Conservation (phyloP, 2,113 vertebrate species). For the Noctilio leporinus region DNA sequence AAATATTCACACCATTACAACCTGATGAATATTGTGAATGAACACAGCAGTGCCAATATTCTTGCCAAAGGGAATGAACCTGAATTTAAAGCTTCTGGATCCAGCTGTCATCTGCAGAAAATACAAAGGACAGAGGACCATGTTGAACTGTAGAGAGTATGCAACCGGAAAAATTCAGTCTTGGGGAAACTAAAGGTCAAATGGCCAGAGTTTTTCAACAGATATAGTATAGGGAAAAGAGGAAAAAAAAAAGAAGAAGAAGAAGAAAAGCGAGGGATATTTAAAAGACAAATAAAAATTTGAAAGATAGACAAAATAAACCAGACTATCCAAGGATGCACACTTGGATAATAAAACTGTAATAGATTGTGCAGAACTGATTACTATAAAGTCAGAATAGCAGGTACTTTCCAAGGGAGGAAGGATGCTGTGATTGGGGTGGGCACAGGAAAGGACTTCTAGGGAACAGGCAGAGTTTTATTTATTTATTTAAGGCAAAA, state of each 20-base stretch:
- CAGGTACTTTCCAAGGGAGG: background rate
- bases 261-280: background rate
- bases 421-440: background rate
- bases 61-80: slow-evolving; percentile 12
- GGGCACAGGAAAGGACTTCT: background rate
- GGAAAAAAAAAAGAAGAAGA: background rate
- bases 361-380: background rate
- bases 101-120: slow-evolving; percentile 15
- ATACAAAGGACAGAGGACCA: background rate
- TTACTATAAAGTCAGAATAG: background rate
- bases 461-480: background rate
- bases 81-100: slow-evolving; percentile 34
- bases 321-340: background rate
- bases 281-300: background rate
- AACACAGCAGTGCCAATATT: background rate
- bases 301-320: background rate
- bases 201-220: background rate
- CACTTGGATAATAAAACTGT: background rate
- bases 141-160: background rate
- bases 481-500: background rate
- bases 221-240: background rate
- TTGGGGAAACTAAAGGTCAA: background rate
- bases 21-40: slow-evolving; percentile 18
- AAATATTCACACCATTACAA: slow-evolving; percentile 9
- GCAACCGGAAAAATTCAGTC: background rate